phyloP scores from a whole-genome alignment of 2,888 invertebrate species.

The Mylabris sibirica region DNA sequence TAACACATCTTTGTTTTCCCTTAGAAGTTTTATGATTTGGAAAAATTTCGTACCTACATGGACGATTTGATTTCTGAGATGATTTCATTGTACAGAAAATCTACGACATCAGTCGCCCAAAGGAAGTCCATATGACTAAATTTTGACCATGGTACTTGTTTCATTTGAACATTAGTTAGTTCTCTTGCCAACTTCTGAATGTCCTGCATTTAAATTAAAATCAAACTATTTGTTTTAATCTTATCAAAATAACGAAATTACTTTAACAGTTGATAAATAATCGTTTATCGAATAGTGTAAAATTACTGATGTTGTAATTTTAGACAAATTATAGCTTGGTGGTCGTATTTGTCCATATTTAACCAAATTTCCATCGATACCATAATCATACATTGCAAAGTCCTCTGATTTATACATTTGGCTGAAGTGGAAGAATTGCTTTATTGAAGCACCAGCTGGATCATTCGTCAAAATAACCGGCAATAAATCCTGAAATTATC shows the following conservation, averaged over 20 bases:
- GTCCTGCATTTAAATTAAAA: neutral
- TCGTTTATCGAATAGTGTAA: constrained; percentile 29
- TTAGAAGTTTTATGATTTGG: too few species aligned
- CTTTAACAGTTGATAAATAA: constrained; percentile 10
- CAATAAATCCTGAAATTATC: neutral
- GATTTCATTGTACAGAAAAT: neutral
- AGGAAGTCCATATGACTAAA: neutral
- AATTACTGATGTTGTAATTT: constrained; percentile 21
- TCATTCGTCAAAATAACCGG: neutral
- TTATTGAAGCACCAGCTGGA: constrained; percentile 1
- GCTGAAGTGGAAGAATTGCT: neutral
- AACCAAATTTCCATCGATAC: constrained; percentile 19
- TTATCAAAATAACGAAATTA: constrained; percentile 1
- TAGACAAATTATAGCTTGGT: constrained; percentile 24
- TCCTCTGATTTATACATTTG: constrained; percentile 6
- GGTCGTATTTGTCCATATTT: constrained; percentile 24
- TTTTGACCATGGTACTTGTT: neutral
- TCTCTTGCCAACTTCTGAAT: neutral
- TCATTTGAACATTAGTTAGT: constrained; percentile 3
- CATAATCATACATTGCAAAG: constrained; percentile 23
- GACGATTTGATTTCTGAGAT: neutral
- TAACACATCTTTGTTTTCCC: too few species aligned
- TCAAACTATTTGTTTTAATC: neutral
- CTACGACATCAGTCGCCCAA: neutral
- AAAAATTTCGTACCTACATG: too few species aligned